Evolutionary conservation across 2,797 vertebrate species (phyloP).

Genomic region (Pantherophis vulpinus): DNA sequence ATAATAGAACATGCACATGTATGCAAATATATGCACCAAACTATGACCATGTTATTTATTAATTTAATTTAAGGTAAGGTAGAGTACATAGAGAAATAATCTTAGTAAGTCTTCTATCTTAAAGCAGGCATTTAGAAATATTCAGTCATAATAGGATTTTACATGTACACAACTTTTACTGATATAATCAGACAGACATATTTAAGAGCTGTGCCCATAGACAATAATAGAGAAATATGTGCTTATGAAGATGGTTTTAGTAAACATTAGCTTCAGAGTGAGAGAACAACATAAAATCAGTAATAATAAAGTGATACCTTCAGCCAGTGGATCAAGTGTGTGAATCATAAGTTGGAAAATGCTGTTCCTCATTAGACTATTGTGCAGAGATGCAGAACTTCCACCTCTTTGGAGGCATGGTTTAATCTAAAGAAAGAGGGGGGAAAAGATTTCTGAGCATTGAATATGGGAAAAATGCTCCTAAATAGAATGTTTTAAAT

Average conservation of each 20-base stretch:
- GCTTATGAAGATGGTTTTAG: constrained; percentile 33
- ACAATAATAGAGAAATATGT: constrained; percentile 17
- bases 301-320: constrained; percentile 44
- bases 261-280: constrained; percentile 44
- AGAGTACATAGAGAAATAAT: neutral
- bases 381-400: constrained; percentile 95
- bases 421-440: constrained; percentile 77
- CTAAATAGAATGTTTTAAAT: neutral
- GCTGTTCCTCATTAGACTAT: constrained; percentile 96
- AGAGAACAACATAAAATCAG: neutral
- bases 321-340: constrained; percentile 92
- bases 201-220: neutral
- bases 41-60: neutral
- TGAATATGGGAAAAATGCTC: neutral
- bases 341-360: constrained; percentile 99
- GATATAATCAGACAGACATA: neutral
- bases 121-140: neutral
- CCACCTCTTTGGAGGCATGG: constrained; percentile 92
- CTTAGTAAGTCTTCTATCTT: neutral
- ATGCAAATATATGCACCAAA: neutral
- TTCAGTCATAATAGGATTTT: neutral
- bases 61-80: neutral
- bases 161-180: neutral
- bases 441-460: fast-evolving
- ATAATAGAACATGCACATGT: constrained; percentile 18